Base-by-base conservation (phyloP, 2,113 vertebrate genomes). In the Prolemur simus region DNA sequence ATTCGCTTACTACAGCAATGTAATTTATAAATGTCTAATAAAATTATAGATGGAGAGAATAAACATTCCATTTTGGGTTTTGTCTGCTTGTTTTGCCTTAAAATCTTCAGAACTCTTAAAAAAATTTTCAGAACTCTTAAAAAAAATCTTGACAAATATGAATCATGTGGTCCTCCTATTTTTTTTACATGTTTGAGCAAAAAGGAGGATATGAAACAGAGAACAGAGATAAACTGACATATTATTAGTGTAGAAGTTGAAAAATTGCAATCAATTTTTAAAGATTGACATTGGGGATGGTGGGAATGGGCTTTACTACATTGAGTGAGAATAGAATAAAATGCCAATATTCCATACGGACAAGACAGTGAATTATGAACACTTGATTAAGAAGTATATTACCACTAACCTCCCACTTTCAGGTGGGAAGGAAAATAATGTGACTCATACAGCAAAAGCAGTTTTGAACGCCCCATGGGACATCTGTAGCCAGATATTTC, bases 311-410 rank as follows among this genome's bases (percentile, higher is more conserved):
- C 14, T 90, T 91, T 63, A 63, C 29, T 45, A 2, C 64, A 93
- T 12, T 64, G 42, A 73, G 14, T 80, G 42, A 73, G 6, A 92
- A 95, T 18, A 88, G n/a, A 78, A 86, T 47, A 85, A 81, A 91
- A 86, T 64, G 56, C 0, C 94, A 93, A 76, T 91, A 86, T 81
- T 93, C 20, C 15, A 83, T 25, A 77, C 11, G 86, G 52, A 66
- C 10, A 86, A 85, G n/a, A 68, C 8, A 45, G 47, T 83, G 37
- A 89, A 90, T 69, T 93, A 74, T 89, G 63, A 95, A 84, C 64
- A 49, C 27, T 54, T 92, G 83, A 91, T 52, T 93, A 89, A 89
- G 32, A 63, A 80, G 6, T 37, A 13, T 14, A 49, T 83, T 37
- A 20, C 15, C 34, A 78, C 3, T 13, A 84, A 68, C 34, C 12